Percentiles rank a stretch among this genome's conserved stretches.
Conservation (phyloP, 2,888 invertebrate species). For the Tiliacea citrago region DNA sequence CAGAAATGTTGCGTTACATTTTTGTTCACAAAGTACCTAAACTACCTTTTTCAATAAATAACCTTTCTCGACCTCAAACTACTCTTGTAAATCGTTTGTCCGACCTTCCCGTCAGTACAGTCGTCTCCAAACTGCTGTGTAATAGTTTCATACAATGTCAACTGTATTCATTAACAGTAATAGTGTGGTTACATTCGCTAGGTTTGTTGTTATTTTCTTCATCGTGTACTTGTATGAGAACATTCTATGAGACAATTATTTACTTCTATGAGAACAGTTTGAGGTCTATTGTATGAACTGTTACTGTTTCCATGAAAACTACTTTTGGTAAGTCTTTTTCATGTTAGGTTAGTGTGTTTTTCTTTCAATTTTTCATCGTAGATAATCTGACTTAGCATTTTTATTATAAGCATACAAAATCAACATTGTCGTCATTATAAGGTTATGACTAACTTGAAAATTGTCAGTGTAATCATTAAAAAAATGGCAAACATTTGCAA, state of each 20-base stretch:
- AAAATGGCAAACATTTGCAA: too few relatives aligned
- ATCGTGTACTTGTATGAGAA: slow-evolving; percentile 23
- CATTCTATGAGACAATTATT: background rate
- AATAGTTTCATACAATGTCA: slow-evolving; percentile 55
- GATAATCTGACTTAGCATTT: background rate
- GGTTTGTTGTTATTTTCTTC: slow-evolving; percentile 37
- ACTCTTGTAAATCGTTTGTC: slow-evolving; percentile 46
- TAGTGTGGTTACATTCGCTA: slow-evolving; percentile 29
- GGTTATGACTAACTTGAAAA: background rate
- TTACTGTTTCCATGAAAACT: background rate
- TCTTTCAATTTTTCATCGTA: background rate
- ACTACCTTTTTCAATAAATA: slow-evolving; percentile 23
- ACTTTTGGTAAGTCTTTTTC: background rate
- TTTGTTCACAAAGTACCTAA: background rate
- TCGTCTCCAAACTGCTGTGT: slow-evolving; percentile 23
- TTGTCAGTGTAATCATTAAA: background rate
- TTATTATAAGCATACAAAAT: background rate
- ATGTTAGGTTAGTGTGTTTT: background rate
- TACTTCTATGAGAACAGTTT: background rate
- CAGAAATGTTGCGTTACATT: background rate
- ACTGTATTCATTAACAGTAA: slow-evolving; percentile 31
- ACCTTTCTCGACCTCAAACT: slow-evolving; percentile 45
- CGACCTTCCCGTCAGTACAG: slow-evolving; percentile 28
- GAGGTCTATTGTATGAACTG: slow-evolving; percentile 16
- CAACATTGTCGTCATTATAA: background rate